Base-by-base conservation (phyloP, 2,113 vertebrate genomes). In the Cricetomys ansorgei region DNA sequence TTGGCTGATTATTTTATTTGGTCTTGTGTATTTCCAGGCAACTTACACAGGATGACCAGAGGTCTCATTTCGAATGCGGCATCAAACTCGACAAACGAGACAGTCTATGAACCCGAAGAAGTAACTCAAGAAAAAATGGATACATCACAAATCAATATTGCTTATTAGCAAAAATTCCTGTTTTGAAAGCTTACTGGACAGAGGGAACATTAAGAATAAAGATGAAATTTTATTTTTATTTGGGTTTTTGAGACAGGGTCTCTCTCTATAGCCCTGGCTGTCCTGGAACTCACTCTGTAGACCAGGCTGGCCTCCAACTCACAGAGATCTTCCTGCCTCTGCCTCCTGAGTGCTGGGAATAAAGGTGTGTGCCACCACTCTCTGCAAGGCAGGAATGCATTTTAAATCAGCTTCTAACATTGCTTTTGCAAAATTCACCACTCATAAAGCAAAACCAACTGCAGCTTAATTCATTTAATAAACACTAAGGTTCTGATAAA, bases 1-100 rank as follows among this genome's bases (percentile, higher is more conserved):
- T 91, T 79, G 79, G 85, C 59, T 70, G 45, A 87, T 50, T 89
- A 75, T 84, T 95, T 85, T 69, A 93, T 86, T 75, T 96, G 89
- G n/a, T 87, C 92, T 72, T 91, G n/a, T 97, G 73, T 81, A 21
- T 76, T 94, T 90, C 40, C 93, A 98, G 97, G 94, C 7, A 93
- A 95, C 25, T 75, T 87, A 69, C 93, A 73, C 48, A 97, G 81
- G 92, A 97, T 97, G 92, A 84, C 8, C 17, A 97, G 94, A 25
- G 29, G 1, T 50, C 40, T 96, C n/a, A 55, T 90, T 7, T 97
- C 77, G 76, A 96, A 40, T 53, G 86, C 94, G 96, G 48, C 75
- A 88, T 91, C 94, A 62, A 97, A 98, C 75, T 96, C 92, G 67
- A 96, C 94, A 94, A 96, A 96, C 12, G 88, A 97, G 95, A 93